Percentiles rank a stretch among this genome's conserved stretches.
Evolutionary conservation across 1,140 invertebrate genomes (phyloP).

Genomic region (Drosophila fuyamai): DNA sequence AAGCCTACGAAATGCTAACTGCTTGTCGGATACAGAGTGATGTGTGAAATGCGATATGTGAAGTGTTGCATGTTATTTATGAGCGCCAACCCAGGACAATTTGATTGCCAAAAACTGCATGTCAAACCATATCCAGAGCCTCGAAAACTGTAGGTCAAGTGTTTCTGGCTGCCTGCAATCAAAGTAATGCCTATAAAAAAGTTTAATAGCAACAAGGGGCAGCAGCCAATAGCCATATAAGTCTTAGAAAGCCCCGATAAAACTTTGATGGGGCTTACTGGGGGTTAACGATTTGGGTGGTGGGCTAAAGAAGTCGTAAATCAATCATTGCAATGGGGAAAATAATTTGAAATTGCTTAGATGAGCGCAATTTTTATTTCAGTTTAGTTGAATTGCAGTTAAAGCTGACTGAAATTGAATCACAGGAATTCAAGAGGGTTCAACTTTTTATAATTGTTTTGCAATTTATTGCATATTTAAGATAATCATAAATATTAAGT

Average conservation of each 20-base stretch:
- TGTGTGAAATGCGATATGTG: slow-evolving; percentile 61
- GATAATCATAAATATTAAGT: too few relatives aligned
- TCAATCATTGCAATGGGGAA: slow-evolving; percentile 31
- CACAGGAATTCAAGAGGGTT: not conserved
- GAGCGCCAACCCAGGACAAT: slow-evolving; percentile 43
- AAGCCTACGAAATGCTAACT: not conserved
- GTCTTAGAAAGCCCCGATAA: slow-evolving; percentile 32
- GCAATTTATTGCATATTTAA: too few relatives aligned
- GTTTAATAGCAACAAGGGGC: slow-evolving; percentile 49
- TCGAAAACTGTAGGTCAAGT: slow-evolving; percentile 69
- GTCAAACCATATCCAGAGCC: slow-evolving; percentile 63
- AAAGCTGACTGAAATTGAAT: slow-evolving; percentile 13
- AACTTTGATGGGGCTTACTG: slow-evolving; percentile 41
- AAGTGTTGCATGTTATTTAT: slow-evolving; percentile 82
- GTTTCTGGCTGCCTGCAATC: slow-evolving; percentile 43
- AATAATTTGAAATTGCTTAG: slow-evolving; percentile 32
- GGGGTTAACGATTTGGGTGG: slow-evolving; percentile 16
- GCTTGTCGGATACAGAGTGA: slow-evolving; percentile 37
- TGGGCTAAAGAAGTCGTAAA: slow-evolving; percentile 40
- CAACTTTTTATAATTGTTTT: not conserved
- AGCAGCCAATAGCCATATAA: slow-evolving; percentile 35
- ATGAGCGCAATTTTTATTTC: slow-evolving; percentile 26
- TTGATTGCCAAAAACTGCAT: slow-evolving; percentile 57
- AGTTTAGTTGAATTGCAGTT: not conserved
- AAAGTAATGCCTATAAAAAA: slow-evolving; percentile 62